These are phyloP conservation scores for Eubucco bourcierii DNA, from an alignment of 2,113 vertebrate genomes.

Conservation along the genomic window DNA sequence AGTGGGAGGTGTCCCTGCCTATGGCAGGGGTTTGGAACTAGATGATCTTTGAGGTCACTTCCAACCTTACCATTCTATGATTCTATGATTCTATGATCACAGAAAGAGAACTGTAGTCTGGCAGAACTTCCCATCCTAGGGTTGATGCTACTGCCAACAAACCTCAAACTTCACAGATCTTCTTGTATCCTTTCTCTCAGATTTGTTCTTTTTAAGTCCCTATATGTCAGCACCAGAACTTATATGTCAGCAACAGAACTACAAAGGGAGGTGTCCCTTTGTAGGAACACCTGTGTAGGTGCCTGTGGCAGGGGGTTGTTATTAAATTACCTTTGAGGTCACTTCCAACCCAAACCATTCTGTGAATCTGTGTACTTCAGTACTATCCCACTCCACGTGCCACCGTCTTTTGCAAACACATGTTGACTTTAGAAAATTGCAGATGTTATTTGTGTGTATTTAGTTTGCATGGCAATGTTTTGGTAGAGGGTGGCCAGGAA, in stretches of 20 bases:
- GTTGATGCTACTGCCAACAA: neutral
- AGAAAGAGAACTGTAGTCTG: neutral
- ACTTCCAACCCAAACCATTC: too few relatives aligned
- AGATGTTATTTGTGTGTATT: neutral
- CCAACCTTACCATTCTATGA: too few relatives aligned
- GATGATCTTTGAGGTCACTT: too few relatives aligned
- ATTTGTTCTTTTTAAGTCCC: neutral
- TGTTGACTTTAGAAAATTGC: neutral
- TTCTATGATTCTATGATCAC: too few relatives aligned
- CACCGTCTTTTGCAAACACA: neutral
- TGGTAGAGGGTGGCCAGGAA: fast-evolving
- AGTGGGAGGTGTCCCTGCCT: too few relatives aligned
- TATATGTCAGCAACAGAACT: too few relatives aligned
- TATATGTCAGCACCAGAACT: neutral
- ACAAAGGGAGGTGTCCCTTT: too few relatives aligned
- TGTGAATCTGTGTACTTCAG: neutral
- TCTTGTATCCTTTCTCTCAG: neutral
- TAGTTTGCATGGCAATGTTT: neutral
- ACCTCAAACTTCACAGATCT: neutral
- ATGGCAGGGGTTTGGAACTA: too few relatives aligned
- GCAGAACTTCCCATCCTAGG: neutral
- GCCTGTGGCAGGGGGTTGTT: too few relatives aligned
- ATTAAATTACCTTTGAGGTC: too few relatives aligned
- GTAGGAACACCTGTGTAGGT: too few relatives aligned
- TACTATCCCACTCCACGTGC: neutral